A percentile compares a stretch with the other conserved stretches of the same genome.
These are phyloP conservation scores for Drosophila arizonae DNA, from an alignment of 1,140 invertebrate genomes.

Conservation along the genomic window DNA sequence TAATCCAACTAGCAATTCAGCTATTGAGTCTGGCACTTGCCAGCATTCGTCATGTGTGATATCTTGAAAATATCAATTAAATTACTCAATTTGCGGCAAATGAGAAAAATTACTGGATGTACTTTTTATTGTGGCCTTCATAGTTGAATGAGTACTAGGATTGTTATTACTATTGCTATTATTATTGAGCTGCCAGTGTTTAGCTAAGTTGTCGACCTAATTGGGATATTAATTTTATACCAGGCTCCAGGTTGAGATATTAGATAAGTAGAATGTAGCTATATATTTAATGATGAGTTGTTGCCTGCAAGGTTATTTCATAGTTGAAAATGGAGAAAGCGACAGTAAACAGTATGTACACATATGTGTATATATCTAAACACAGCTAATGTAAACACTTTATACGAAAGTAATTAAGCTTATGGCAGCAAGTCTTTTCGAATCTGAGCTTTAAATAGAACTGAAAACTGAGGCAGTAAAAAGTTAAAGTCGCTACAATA, in stretches of 20 bases:
- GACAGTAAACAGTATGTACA: slow-evolving; percentile 2
- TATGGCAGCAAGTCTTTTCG: slow-evolving; percentile 26
- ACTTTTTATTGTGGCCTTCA: slow-evolving; percentile 2
- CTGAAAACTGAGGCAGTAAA: slow-evolving; percentile 27
- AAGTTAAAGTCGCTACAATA: slow-evolving; percentile 12
- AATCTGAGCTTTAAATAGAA: slow-evolving; percentile 39
- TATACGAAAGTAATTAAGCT: slow-evolving; percentile 30
- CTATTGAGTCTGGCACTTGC: slow-evolving; percentile 29
- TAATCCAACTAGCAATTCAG: slow-evolving; percentile 19
- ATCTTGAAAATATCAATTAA: slow-evolving; percentile 24
- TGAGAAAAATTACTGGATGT: not conserved
- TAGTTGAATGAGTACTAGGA: not conserved
- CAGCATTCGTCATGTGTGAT: slow-evolving; percentile 1
- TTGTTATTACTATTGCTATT: not conserved
- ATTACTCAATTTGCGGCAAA: slow-evolving; percentile 6
- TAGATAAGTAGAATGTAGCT: not conserved
- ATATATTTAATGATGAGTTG: slow-evolving; percentile 11
- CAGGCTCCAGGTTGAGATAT: not conserved
- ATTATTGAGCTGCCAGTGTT: not conserved
- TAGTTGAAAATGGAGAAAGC: slow-evolving; percentile 24
- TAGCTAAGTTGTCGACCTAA: slow-evolving; percentile 3
- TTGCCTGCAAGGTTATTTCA: slow-evolving; percentile 14
- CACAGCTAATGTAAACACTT: not conserved
- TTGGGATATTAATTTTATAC: slow-evolving; percentile 21
- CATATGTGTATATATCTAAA: slow-evolving; percentile 9